Evolutionary conservation across 2,113 vertebrate genomes (phyloP), one percentile per base, ranked within the genome.

Genomic region (Rhinoptilus africanus): DNA sequence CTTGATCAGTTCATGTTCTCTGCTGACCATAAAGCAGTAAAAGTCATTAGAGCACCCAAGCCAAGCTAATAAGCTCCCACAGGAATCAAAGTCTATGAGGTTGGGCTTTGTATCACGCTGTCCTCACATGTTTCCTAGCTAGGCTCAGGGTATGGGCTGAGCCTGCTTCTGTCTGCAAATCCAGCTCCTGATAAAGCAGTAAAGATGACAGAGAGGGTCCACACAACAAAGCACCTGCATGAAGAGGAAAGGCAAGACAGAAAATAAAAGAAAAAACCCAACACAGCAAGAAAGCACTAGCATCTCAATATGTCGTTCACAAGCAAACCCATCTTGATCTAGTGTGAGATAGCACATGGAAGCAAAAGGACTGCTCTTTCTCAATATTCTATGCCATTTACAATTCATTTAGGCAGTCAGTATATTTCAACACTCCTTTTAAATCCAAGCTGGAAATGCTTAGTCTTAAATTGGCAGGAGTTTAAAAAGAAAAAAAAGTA

Each of bases 391-490:
- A 26, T 60, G 45, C 18, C 32, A 66, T 43, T 91, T 85, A 81
- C 35, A 86, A 88, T 81, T 63, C 34, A 73, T 66, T 93, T 73
- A 92, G 8, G 27, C 62, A 85, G 60, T 54, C 73, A 45, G 53
- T 75, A 27, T 92, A 82, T 95, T 94, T 92, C 83, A 87, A 93
- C 35, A 85, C 24, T 67, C n/a, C 48, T 87, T 89, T 95, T 83
- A 88, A 95, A 69, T 54, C 47, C 72, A 85, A 83, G 67, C 54
- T 88, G 48, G 59, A 92, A 93, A 14, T 27, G 39, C 37, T 95
- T 77, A 67, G 59, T 43, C 72, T 48, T 90, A 86, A 85, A 67
- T 37, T 71, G 56, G 56, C 73, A 85, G 2, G 21, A 92, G 32
- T 88, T 93, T 63, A 50, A 30, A 92, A 54, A 47, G 10, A 13